phyloP scores from a whole-genome alignment of 2,888 invertebrate species.

The Ophioninae sp. region DNA sequence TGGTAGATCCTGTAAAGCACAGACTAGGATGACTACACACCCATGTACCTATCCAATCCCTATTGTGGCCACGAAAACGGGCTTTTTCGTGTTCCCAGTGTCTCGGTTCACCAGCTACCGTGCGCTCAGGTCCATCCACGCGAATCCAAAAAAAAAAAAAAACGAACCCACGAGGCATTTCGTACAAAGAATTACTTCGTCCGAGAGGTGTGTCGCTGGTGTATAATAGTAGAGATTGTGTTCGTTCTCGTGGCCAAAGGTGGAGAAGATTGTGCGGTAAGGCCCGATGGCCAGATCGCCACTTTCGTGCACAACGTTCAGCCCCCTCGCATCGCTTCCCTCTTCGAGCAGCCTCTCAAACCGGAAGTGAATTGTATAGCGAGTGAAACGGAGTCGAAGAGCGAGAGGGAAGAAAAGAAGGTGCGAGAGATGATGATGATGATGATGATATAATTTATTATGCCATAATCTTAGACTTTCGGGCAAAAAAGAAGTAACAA shows the following conservation, averaged over 20 bases:
- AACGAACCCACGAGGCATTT: background rate
- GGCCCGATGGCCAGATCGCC: slow-evolving; percentile 55
- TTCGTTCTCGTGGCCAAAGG: slow-evolving; percentile 11
- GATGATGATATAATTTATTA: too few species aligned
- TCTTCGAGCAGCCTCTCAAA: slow-evolving; percentile 58
- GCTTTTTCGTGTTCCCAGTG: background rate
- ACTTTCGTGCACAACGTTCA: slow-evolving; percentile 13
- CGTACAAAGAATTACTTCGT: background rate
- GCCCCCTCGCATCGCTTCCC: slow-evolving; percentile 19
- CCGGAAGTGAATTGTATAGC: slow-evolving; percentile 45
- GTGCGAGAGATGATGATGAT: slow-evolving; percentile 6
- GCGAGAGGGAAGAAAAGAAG: slow-evolving; percentile 14
- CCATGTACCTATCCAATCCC: background rate
- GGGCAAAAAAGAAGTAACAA: too few species aligned
- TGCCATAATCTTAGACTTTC: too few species aligned
- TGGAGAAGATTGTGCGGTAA: slow-evolving; percentile 41
- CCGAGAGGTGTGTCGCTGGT: background rate
- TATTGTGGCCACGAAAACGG: background rate
- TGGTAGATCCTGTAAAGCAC: background rate
- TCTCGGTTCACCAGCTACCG: background rate
- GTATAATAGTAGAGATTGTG: slow-evolving; percentile 38
- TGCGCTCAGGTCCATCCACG: background rate
- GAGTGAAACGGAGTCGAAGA: slow-evolving; percentile 12
- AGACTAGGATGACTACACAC: background rate
- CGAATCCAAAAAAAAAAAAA: background rate